Conservation (phyloP, 2,113 vertebrate species). For the Varanus salvator region DNA sequence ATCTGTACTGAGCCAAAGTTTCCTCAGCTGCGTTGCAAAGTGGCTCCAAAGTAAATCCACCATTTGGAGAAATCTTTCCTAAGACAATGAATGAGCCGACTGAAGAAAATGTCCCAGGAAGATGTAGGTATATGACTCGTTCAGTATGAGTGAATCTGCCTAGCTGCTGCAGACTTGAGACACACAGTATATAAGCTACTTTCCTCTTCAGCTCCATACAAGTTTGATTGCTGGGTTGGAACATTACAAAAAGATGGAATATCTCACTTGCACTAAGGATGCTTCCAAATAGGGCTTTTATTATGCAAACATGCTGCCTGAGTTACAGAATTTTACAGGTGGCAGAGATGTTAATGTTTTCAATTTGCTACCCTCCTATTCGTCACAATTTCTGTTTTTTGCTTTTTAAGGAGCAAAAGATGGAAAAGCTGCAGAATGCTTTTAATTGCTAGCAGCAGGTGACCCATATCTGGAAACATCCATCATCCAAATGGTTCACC, state of each 20-base stretch:
- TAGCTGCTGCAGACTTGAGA: rapidly evolving
- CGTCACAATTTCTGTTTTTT: too few species aligned
- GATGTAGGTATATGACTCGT: not conserved
- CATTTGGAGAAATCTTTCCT: not conserved
- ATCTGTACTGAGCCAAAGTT: not conserved
- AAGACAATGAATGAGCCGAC: rapidly evolving
- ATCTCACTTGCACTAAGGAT: not conserved
- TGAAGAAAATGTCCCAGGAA: not conserved
- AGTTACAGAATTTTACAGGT: too few species aligned
- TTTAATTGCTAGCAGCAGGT: too few species aligned
- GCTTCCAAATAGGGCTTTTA: too few species aligned
- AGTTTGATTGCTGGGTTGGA: not conserved
- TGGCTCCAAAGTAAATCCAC: not conserved
- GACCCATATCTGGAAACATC: too few species aligned
- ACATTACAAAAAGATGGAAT: not conserved
- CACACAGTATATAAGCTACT: rapidly evolving
- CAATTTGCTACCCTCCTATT: too few species aligned
- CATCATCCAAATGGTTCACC: not conserved
- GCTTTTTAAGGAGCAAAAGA: too few species aligned
- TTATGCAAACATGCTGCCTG: too few species aligned
- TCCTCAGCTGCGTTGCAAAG: not conserved
- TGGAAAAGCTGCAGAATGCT: too few species aligned
- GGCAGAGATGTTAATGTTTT: too few species aligned
- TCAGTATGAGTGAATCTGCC: not conserved
- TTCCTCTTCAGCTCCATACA: not conserved